A percentile compares a stretch with the other conserved stretches of the same genome.
Evolutionary conservation across 2,113 vertebrate species (phyloP).

Genomic region (Tragelaphus scriptus): DNA sequence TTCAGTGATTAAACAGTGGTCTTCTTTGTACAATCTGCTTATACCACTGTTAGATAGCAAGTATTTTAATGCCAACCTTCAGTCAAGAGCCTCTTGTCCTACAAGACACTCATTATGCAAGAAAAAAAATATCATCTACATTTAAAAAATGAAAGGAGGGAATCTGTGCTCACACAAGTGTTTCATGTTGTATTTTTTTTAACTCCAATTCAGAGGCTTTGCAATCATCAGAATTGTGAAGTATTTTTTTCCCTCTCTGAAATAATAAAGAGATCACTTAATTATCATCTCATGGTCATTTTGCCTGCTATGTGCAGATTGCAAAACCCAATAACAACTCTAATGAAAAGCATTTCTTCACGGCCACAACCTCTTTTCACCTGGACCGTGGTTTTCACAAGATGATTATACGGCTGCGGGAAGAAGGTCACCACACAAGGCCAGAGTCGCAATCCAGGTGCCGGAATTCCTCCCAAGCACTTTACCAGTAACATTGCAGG

Average conservation of each 20-base stretch:
- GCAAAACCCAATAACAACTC: slow-evolving; percentile 38
- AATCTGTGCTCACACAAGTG: slow-evolving; percentile 45
- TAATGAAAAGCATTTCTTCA: slow-evolving; percentile 53
- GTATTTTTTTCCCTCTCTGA: slow-evolving; percentile 9
- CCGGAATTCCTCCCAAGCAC: slow-evolving; percentile 1
- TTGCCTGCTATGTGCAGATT: background rate
- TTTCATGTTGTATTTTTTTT: slow-evolving; percentile 42
- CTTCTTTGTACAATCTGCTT: slow-evolving; percentile 68
- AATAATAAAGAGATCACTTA: slow-evolving; percentile 66
- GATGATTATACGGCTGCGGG: slow-evolving; percentile 31
- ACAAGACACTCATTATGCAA: slow-evolving; percentile 70
- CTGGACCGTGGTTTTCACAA: slow-evolving; percentile 22
- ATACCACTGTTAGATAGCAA: slow-evolving; percentile 54
- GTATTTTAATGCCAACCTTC: slow-evolving; percentile 64
- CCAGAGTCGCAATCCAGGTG: background rate
- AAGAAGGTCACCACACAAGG: slow-evolving; percentile 44
- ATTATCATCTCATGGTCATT: slow-evolving; percentile 68
- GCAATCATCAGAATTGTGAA: slow-evolving; percentile 35
- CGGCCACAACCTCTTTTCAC: slow-evolving; percentile 23
- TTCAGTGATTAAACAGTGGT: slow-evolving; percentile 66
- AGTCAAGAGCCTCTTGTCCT: slow-evolving; percentile 76
- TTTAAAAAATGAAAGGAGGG: slow-evolving; percentile 62
- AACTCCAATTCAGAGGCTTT: slow-evolving; percentile 31
- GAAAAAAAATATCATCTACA: slow-evolving; percentile 45
- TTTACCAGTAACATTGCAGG: background rate